phyloP scores from a whole-genome alignment of 2,113 vertebrate genomes.

The Euleptes europaea region DNA sequence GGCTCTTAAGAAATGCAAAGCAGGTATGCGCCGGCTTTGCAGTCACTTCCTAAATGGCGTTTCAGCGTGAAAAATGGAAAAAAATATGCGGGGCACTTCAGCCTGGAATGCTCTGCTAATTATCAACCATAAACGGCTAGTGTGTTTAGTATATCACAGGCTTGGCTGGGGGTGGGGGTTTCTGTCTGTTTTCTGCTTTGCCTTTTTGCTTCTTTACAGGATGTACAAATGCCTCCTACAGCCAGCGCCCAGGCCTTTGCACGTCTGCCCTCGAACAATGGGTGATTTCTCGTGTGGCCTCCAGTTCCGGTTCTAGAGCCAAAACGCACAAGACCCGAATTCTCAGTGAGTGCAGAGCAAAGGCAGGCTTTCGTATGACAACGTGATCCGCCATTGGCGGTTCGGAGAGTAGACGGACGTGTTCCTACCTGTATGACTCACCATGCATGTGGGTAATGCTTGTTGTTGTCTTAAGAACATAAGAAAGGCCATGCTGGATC shows the following conservation, averaged over 20 bases:
- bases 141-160: too few relatives aligned
- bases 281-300: neutral
- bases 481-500: too few relatives aligned
- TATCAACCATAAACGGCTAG: too few relatives aligned
- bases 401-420: too few relatives aligned
- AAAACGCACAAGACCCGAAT: neutral
- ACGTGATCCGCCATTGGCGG: neutral
- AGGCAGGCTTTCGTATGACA: too few relatives aligned
- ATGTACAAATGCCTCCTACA: neutral
- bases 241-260: neutral
- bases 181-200: neutral
- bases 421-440: neutral
- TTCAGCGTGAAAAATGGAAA: too few relatives aligned
- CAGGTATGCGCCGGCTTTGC: too few relatives aligned
- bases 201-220: neutral
- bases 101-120: too few relatives aligned
- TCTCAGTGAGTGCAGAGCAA: neutral
- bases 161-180: neutral
- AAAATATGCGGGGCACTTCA: too few relatives aligned
- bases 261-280: neutral
- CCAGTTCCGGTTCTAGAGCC: neutral
- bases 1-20: too few relatives aligned
- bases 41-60: too few relatives aligned
- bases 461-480: too few relatives aligned
- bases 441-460: neutral